phyloP scores from a whole-genome alignment of 2,113 vertebrate species.

The Brachyistius frenatus region DNA sequence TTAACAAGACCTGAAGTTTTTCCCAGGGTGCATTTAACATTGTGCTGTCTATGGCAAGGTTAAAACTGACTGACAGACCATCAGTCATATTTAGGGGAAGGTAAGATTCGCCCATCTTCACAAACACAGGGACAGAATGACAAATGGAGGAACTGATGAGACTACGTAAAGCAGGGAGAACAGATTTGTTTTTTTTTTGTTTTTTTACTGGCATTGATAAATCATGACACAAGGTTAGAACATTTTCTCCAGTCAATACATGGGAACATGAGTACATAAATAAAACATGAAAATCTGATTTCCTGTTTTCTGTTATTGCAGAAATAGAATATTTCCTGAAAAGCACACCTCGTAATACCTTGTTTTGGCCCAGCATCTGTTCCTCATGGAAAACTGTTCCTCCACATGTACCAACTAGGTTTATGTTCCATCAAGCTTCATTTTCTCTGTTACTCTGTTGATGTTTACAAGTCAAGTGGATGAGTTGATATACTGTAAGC shows the following conservation, averaged over 20 bases:
- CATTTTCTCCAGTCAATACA: no score
- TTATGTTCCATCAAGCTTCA: not conserved
- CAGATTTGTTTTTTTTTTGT: no score
- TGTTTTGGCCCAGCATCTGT: not conserved
- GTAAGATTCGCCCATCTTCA: not conserved
- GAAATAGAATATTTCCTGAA: slow-evolving; percentile 16
- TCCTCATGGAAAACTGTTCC: not conserved
- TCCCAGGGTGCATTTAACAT: not conserved
- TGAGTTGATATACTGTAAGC: not conserved
- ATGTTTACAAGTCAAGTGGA: not conserved
- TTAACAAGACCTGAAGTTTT: not conserved
- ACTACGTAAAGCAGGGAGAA: no score
- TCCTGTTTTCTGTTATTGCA: not conserved
- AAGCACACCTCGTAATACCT: slow-evolving; percentile 4
- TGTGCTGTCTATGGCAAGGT: not conserved
- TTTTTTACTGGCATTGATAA: no score
- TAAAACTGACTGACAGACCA: slow-evolving; percentile 14
- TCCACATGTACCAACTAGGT: not conserved
- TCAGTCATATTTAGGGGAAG: not conserved
- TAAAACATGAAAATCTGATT: not conserved
- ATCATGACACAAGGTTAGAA: not conserved
- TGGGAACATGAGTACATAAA: not conserved
- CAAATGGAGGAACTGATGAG: no score
- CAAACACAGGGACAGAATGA: not conserved
- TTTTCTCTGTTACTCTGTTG: not conserved